Conservation (phyloP, 2,113 vertebrate genomes). For the Microcebus ravelobensis region DNA sequence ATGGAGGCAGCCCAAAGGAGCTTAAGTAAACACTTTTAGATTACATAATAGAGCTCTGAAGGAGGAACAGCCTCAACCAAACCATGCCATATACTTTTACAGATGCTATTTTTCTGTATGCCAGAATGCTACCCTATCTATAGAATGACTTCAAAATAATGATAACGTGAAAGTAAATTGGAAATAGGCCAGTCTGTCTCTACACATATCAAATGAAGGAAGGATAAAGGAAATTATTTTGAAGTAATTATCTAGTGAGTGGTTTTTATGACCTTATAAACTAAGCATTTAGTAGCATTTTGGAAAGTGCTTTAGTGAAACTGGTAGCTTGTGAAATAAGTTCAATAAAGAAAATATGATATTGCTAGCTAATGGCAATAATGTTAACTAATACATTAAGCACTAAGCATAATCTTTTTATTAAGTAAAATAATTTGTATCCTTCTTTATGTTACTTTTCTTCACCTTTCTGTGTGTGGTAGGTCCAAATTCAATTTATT, state of each 20-base stretch:
- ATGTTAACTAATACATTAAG: background rate
- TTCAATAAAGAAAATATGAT: background rate
- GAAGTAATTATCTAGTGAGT: slow-evolving; percentile 49
- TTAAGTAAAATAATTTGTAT: slow-evolving; percentile 40
- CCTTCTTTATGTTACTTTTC: slow-evolving; percentile 21
- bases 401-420: slow-evolving; percentile 25
- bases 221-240: slow-evolving; percentile 57
- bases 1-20: slow-evolving; percentile 75
- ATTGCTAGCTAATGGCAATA: slow-evolving; percentile 24
- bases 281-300: slow-evolving; percentile 52
- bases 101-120: slow-evolving; percentile 44
- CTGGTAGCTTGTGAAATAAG: slow-evolving; percentile 21
- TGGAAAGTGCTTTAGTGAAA: slow-evolving; percentile 41
- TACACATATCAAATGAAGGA: slow-evolving; percentile 26
- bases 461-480: slow-evolving; percentile 29
- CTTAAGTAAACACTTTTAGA: slow-evolving; percentile 72
- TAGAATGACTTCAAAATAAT: slow-evolving; percentile 39
- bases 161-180: slow-evolving; percentile 38
- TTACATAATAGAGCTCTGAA: slow-evolving; percentile 58
- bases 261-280: slow-evolving; percentile 43
- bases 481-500: slow-evolving; percentile 46
- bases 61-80: slow-evolving; percentile 34
- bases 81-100: slow-evolving; percentile 35
- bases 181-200: background rate
- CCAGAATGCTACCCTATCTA: slow-evolving; percentile 38